Evolutionary conservation across 2,797 vertebrate genomes (phyloP), one percentile per base, ranked within the genome.

Genomic region (Tachyglossus aculeatus): DNA sequence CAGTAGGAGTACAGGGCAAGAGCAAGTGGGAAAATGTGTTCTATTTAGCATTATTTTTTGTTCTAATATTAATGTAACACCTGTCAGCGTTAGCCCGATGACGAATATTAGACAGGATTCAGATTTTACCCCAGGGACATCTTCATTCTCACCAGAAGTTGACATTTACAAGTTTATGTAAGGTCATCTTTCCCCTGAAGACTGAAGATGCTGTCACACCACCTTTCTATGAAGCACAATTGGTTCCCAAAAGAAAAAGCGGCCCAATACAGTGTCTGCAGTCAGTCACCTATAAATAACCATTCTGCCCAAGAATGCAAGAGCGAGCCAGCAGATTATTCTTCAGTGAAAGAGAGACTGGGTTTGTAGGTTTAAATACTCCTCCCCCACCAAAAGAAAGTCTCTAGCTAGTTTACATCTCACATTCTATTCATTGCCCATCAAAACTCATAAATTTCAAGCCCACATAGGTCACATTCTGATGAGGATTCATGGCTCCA

Each of bases 161-260:
- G 77, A 85, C 77, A 73, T 86, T 81, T 82, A 31, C 56, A 71
- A 63, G 70, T 82, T 71, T 72, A 45, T 59, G 22, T 80, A 81
- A 89, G 77, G 82, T 82, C 77, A 56, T 61, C 59, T 67, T 74
- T 80, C 55, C 80, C 70, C 61, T 61, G n/a, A 34, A 72, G 61
- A 58, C 67, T 41, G 59, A 22, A 74, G 68, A 57, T 60, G 67
- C 9, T 66, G 29, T 29, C 44, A 50, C 43, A 40, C 27, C 56
- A 33, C 27, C 71, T 78, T 83, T 62, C 32, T 66, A 10, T 51
- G 65, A 77, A 76, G 84, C 48, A 67, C 84, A 81, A 45, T 58
- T 19, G 34, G 33, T 61, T 75, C 37, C 32, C 29, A 6, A 82
- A 81, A 77, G 40, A 40, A 36, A 32, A 50, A 43, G 22, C 0